Conservation (phyloP, 2,797 vertebrate genomes). For the Catharus ustulatus region DNA sequence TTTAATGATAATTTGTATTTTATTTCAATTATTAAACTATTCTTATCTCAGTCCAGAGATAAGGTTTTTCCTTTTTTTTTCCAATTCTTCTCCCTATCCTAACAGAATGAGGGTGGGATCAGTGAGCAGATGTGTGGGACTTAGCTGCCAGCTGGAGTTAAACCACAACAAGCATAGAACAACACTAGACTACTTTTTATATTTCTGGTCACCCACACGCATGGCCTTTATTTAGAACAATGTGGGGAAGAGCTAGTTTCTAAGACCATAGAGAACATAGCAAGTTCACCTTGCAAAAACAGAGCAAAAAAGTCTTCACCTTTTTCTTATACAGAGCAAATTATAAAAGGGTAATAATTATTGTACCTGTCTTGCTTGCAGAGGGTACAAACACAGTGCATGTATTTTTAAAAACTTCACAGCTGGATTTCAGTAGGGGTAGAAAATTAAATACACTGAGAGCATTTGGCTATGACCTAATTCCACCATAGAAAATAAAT, state of each 20-base stretch:
- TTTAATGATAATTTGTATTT: neutral
- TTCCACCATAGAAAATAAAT: conserved; percentile 40
- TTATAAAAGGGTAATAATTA: neutral
- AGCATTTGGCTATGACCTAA: conserved; percentile 14
- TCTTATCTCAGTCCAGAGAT: neutral
- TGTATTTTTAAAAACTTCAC: neutral
- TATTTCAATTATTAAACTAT: neutral
- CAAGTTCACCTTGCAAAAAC: neutral
- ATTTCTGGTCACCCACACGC: neutral
- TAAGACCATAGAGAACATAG: neutral
- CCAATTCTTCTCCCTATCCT: neutral
- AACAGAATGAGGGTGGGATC: neutral
- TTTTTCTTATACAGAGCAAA: neutral
- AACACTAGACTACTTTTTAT: neutral
- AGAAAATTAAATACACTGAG: conserved; percentile 17
- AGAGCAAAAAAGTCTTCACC: neutral
- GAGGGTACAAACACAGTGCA: neutral
- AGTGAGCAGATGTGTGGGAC: neutral
- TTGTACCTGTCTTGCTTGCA: neutral
- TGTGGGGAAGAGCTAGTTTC: neutral
- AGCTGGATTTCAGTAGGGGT: neutral
- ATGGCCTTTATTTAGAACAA: neutral
- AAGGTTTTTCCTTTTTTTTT: no score
- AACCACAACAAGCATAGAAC: neutral
- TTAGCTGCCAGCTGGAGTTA: neutral